Percentiles rank a stretch among this genome's conserved stretches.
These are phyloP conservation scores for Heteromyza rotundicornis DNA, from an alignment of 2,888 invertebrate genomes.

Conservation along the genomic window DNA sequence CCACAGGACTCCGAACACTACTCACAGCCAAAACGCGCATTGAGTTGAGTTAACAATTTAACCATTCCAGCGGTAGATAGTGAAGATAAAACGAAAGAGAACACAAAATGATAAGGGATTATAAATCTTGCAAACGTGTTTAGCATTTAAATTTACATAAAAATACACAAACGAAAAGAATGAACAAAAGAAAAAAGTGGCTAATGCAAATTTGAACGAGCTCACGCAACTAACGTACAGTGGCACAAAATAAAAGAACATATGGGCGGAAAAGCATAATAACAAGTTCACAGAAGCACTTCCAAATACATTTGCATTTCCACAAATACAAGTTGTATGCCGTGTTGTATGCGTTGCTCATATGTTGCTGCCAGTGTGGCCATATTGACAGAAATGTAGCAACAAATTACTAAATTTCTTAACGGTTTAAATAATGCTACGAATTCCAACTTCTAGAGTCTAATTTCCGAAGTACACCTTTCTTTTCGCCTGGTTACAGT, in stretches of 20 bases:
- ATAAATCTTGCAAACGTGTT: conserved; percentile 51
- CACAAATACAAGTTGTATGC: too few relatives aligned
- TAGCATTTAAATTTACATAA: conserved; percentile 38
- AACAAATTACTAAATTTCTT: too few relatives aligned
- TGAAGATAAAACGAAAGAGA: conserved; percentile 12
- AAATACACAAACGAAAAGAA: conserved; percentile 11
- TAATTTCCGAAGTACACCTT: too few relatives aligned
- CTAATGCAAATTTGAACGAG: conserved; percentile 35
- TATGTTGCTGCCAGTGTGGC: too few relatives aligned
- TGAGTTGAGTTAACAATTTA: conserved; percentile 11
- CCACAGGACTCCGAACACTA: conserved; percentile 96
- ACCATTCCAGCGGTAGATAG: not conserved
- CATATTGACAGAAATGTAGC: too few relatives aligned
- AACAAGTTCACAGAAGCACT: not conserved
- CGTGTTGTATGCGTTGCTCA: too few relatives aligned
- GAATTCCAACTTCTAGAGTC: too few relatives aligned
- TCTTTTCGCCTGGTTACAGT: too few relatives aligned
- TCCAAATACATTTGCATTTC: too few relatives aligned
- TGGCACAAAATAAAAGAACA: conserved; percentile 29
- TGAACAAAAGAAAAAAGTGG: conserved; percentile 31
- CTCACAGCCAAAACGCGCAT: conserved; percentile 18
- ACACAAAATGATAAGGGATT: conserved; percentile 32
- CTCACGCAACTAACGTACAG: conserved; percentile 29
- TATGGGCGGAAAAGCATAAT: conserved; percentile 30
- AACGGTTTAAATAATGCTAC: too few relatives aligned